Conservation (phyloP, 2,113 vertebrate genomes). For the Archocentrus centrarchus region DNA sequence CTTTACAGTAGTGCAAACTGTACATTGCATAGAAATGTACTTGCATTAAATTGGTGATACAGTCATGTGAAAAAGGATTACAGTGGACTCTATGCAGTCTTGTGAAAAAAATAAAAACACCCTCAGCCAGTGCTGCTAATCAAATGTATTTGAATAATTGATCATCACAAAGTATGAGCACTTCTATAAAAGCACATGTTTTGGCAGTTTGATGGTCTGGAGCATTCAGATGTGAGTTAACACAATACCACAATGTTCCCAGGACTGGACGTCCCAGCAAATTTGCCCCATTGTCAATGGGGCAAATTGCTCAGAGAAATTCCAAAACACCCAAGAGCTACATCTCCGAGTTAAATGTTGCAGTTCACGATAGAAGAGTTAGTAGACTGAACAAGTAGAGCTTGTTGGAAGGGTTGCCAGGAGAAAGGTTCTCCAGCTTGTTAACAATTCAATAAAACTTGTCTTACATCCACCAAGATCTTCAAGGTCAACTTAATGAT, state of each 20-base stretch:
- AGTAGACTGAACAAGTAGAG: background rate
- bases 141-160: background rate
- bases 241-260: too few relatives aligned
- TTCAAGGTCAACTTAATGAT: too few relatives aligned
- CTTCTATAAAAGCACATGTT: background rate
- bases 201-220: background rate
- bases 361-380: background rate
- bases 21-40: background rate
- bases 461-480: too few relatives aligned
- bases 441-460: too few relatives aligned
- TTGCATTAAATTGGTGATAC: background rate
- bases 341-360: background rate
- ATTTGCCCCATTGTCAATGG: too few relatives aligned
- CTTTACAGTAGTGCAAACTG: background rate
- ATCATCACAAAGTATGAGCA: background rate
- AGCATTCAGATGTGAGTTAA: background rate
- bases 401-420: background rate
- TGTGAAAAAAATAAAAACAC: background rate
- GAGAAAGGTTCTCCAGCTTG: background rate
- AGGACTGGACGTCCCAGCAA: too few relatives aligned
- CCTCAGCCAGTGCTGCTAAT: background rate
- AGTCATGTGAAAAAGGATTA: too few relatives aligned
- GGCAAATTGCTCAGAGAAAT: too few relatives aligned
- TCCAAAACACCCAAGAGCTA: too few relatives aligned
- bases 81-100: too few relatives aligned